Evolutionary conservation across 2,888 invertebrate species (phyloP).

Genomic region (Oligia strigilis): DNA sequence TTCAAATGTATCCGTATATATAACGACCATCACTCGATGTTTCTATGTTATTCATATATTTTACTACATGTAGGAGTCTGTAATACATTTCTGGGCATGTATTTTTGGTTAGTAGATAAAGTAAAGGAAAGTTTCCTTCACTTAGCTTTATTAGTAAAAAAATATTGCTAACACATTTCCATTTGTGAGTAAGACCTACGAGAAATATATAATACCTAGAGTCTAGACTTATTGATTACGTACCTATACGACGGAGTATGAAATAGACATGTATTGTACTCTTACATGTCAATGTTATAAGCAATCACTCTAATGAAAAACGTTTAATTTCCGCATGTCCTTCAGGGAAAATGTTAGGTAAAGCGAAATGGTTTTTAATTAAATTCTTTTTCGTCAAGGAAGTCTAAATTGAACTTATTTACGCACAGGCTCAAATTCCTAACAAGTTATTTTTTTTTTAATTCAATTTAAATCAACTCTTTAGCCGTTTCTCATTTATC

Average conservation of each 20-base stretch:
- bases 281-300: neutral
- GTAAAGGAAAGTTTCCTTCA: conserved; percentile 11
- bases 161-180: conserved; percentile 31
- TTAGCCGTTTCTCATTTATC: conserved; percentile 8
- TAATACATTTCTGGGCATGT: neutral
- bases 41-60: conserved; percentile 7
- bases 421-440: too few relatives aligned
- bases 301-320: conserved; percentile 40
- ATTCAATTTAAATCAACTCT: neutral
- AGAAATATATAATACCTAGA: conserved; percentile 18
- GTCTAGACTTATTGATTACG: conserved; percentile 29
- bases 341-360: conserved; percentile 15
- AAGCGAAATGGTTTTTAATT: conserved; percentile 3
- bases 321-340: conserved; percentile 29
- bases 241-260: neutral
- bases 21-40: conserved; percentile 21
- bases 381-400: neutral
- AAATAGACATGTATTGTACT: conserved; percentile 21
- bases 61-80: neutral
- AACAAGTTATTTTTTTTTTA: neutral
- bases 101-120: conserved; percentile 2
- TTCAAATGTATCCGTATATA: conserved; percentile 59
- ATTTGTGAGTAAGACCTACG: conserved; percentile 13
- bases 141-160: conserved; percentile 32
- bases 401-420: neutral